Base-by-base conservation (phyloP, 2,797 vertebrate genomes). In the Spea hammondii region DNA sequence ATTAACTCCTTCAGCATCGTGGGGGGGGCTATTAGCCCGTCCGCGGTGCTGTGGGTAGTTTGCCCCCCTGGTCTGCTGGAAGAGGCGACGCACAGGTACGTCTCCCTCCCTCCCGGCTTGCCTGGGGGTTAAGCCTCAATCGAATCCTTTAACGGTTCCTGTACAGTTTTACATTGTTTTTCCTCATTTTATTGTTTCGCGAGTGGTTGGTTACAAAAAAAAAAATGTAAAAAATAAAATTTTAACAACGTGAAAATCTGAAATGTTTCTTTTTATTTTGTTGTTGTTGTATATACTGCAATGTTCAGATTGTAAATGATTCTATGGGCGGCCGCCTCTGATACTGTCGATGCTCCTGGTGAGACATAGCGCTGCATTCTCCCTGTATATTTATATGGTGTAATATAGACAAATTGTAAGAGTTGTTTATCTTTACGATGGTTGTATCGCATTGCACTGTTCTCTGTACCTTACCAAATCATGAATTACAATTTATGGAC, bases 161-260 rank as follows among this genome's bases (percentile, higher is more conserved):
- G 94, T 94, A 95, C 93, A 95, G 93, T 94, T 95, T 91, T 89
- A 94, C 93, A 94, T 94, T 93, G 93, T 93, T 92, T 72, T 73
- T 73, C 89, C 93, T 76, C 66, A 65, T 71, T 89, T 93, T 94
- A 92, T 87, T 87, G 89, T 89, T 68, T 76, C 53, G 50, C 64
- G 54, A 13, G 72, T 74, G 90, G 89, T 88, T 86, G 89, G 91
- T 91, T 90, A 90, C 89, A 76, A 76, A 71, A 80, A 59, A 65
- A 17, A 55, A 70, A 69, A 70, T 44, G 45, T 44, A 8, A 17
- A 70, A 80, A 62, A 67, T 68, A 66, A 69, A 92, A 91, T 88
- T 91, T 89, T 88, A 65, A 32, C 17, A 32, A 67, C 17, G 88
- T 85, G 90, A 88, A 92, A 74, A 70, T 55, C 45, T 66, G 62